phyloP scores from a whole-genome alignment of 2,888 invertebrate species.

The Drosophila borborema region DNA sequence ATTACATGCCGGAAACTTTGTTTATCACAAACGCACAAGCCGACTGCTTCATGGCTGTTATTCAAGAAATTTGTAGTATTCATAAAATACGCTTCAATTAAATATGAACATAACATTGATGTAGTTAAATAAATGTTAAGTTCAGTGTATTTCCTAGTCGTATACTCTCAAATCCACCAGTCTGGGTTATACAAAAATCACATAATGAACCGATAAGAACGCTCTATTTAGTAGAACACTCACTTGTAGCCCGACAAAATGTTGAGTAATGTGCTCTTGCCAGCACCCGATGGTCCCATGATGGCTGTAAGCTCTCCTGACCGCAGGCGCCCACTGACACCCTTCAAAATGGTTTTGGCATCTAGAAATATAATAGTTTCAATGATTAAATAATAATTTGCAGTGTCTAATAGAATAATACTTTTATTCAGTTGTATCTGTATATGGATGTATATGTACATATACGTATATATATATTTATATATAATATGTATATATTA shows the following conservation, averaged over 20 bases:
- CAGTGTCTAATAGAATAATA: neutral
- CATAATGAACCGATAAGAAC: neutral
- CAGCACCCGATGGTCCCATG: constrained; percentile 98
- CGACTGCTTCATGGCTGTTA: constrained; percentile 9
- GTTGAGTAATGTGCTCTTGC: constrained; percentile 96
- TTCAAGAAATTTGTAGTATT: constrained; percentile 8
- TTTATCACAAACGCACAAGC: constrained; percentile 14
- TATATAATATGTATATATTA: neutral
- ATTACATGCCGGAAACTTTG: constrained; percentile 51
- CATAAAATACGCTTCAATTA: neutral
- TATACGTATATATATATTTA: neutral
- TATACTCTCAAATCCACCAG: too few relatives aligned
- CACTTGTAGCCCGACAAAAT: constrained; percentile 98
- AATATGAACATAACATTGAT: neutral
- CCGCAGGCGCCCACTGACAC: constrained; percentile 94
- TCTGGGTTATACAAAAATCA: neutral
- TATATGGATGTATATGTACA: neutral
- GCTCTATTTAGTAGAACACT: constrained; percentile 83
- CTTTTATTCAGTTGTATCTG: neutral
- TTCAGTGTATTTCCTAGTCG: neutral
- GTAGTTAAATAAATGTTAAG: too few relatives aligned
- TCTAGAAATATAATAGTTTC: constrained; percentile 86
- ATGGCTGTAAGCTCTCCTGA: constrained; percentile 97
- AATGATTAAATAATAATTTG: constrained; percentile 12
- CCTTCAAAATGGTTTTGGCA: constrained; percentile 94